Conservation (phyloP, 2,888 invertebrate species). For the Oscheius sp. region DNA sequence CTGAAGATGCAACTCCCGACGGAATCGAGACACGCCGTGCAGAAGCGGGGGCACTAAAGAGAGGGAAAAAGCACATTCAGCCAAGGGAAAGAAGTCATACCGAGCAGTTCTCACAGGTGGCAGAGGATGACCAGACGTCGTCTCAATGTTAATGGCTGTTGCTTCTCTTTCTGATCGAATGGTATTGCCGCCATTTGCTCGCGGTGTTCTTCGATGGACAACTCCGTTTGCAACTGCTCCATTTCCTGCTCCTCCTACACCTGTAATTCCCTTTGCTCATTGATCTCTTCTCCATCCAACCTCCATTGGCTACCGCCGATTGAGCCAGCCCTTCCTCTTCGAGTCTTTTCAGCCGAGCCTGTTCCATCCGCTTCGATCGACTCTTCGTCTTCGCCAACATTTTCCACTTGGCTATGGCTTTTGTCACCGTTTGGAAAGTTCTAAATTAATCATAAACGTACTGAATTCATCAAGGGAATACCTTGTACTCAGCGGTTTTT, state of each 20-base stretch:
- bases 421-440: constrained; percentile 66
- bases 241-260: not conserved
- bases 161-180: not conserved
- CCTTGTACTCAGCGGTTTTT: constrained; percentile 63
- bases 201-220: constrained; percentile 10
- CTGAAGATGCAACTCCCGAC: constrained; percentile 7
- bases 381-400: constrained; percentile 61
- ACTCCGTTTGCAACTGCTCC: constrained; percentile 22
- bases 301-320: constrained; percentile 19
- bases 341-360: constrained; percentile 44
- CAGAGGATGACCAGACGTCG: not conserved
- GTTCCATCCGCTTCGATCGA: constrained; percentile 50
- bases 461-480: constrained; percentile 17
- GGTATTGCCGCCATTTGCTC: constrained; percentile 18
- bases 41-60: not conserved
- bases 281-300: not conserved
- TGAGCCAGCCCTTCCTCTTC: constrained; percentile 40
- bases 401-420: constrained; percentile 67
- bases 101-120: constrained; percentile 17
- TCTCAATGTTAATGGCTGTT: constrained; percentile 23
- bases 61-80: not conserved
- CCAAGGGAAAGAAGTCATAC: not conserved
- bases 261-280: not conserved
- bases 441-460: constrained; percentile 40
- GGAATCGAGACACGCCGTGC: constrained; percentile 10